Base-by-base conservation (phyloP, 2,888 invertebrate genomes). In the Oegoconia quadripuncta region DNA sequence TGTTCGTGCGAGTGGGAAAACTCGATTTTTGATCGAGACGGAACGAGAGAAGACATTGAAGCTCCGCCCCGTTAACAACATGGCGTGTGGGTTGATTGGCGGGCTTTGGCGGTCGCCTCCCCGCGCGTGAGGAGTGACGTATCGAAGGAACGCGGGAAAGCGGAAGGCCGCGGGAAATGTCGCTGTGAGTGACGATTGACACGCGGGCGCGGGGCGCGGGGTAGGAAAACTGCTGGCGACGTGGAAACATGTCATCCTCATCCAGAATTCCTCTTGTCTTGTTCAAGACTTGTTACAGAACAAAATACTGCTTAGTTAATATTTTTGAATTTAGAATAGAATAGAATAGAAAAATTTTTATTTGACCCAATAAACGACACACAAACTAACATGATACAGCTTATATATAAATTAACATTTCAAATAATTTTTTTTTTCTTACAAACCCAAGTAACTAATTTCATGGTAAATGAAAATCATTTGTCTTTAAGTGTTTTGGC, bases 71-170 rank as follows among this genome's bases (percentile, higher is more conserved):
- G 65, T 78, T 83, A 84, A 89, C 90, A 91, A 91, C 89, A 91
- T 91, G 91, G 91, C 91, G 90, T 82, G 67, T 64, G 58, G 73
- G 77, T 76, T 84, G 89, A 91, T 91, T 91, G 90, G 91, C 82
- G 86, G 86, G 74, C 68, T 62, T 58, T 61, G 62, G 52, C 61
- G 63, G 71, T 60, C 54, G 64, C 81, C 79, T 71, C 74, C 77
- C 72, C 54, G 53, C 55, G 50, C 42, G 52, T 32, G 46, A 37
- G 40, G 50, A 43, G 57, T 66, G 68, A 67, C 66, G 73, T 66
- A 69, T 66, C 55, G 58, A 55, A 48, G 58, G 54, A 55, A 62
- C 67, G 68, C 71, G 73, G 81, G 74, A 82, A 83, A 83, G 55
- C 65, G 55, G 68, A 61, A 62, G 64, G 60, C 66, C 50, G 55